Evolutionary conservation across 30 jellyfish, hydroid and myxozoan species (phyloP).

Genomic region (Aurelia coerulea): DNA sequence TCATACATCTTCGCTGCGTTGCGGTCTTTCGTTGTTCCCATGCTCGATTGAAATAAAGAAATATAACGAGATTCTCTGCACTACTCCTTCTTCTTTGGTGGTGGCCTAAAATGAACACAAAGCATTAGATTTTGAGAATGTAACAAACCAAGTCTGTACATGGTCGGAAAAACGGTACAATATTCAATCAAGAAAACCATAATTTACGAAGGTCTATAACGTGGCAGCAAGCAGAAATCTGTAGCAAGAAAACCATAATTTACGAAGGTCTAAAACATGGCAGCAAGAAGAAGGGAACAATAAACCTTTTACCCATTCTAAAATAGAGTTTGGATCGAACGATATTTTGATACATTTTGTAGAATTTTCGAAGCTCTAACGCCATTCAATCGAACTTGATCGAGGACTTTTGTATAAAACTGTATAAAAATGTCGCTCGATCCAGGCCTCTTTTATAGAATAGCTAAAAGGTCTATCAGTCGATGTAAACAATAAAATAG

Average conservation of each 20-base stretch:
- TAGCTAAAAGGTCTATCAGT: not conserved
- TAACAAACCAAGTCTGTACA: not conserved
- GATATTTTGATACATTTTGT: no score
- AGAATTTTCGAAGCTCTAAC: no score
- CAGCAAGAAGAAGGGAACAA: no score
- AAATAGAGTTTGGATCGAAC: no score
- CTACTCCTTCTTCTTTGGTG: constrained; percentile 61
- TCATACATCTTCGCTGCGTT: no score
- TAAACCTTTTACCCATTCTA: no score
- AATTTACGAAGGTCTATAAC: not conserved
- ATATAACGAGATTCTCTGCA: not conserved
- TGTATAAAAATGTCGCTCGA: no score
- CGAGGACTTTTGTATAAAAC: no score
- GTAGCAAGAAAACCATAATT: no score
- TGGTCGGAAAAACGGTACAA: not conserved
- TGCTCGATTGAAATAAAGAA: not conserved
- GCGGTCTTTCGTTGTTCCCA: not conserved
- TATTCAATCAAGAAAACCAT: not conserved
- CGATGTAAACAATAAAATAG: not conserved
- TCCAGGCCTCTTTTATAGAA: no score
- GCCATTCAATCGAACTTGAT: no score
- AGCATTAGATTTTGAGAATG: not conserved
- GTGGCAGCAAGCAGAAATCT: not conserved
- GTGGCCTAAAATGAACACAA: constrained; percentile 54
- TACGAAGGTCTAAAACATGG: no score